These are phyloP conservation scores for Colletes collaris DNA, from an alignment of 2,888 invertebrate species.

Conservation along the genomic window DNA sequence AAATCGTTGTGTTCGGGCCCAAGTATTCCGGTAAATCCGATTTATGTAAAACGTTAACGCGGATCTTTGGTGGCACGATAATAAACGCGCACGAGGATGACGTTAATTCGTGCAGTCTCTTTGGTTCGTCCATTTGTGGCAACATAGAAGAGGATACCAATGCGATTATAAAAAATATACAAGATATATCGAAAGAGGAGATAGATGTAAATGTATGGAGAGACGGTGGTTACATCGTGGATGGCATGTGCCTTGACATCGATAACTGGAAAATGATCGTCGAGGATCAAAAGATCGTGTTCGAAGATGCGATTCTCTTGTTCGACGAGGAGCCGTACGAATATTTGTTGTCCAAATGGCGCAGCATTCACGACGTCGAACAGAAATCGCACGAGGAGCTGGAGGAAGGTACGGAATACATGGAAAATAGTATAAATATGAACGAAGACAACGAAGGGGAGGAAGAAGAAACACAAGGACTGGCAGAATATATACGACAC, in stretches of 20 bases:
- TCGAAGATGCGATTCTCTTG: slow-evolving; percentile 85
- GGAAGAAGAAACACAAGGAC: slow-evolving; percentile 28
- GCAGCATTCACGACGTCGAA: not conserved
- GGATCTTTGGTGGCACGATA: slow-evolving; percentile 84
- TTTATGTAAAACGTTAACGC: slow-evolving; percentile 85
- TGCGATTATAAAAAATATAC: slow-evolving; percentile 82
- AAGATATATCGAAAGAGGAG: slow-evolving; percentile 74
- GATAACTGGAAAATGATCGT: slow-evolving; percentile 84
- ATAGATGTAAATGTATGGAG: slow-evolving; percentile 57
- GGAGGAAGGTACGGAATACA: not conserved
- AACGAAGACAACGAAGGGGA: not conserved
- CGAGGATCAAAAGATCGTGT: slow-evolving; percentile 81
- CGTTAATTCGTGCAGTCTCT: slow-evolving; percentile 83
- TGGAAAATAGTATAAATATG: not conserved
- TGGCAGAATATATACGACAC: slow-evolving; percentile 36
- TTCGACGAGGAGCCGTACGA: slow-evolving; percentile 84
- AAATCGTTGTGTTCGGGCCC: slow-evolving; percentile 86
- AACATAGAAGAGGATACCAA: slow-evolving; percentile 83
- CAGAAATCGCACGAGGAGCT: not conserved
- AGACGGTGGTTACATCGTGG: slow-evolving; percentile 86
- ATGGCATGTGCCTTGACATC: slow-evolving; percentile 85
- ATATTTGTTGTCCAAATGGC: slow-evolving; percentile 77
- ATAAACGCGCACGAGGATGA: slow-evolving; percentile 79
- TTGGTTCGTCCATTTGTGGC: slow-evolving; percentile 82
- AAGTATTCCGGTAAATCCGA: slow-evolving; percentile 86